A percentile compares a stretch with the other conserved stretches of the same genome.
Conservation (phyloP, 2,797 vertebrate species). For the Rhadinocentrus ornatus region DNA sequence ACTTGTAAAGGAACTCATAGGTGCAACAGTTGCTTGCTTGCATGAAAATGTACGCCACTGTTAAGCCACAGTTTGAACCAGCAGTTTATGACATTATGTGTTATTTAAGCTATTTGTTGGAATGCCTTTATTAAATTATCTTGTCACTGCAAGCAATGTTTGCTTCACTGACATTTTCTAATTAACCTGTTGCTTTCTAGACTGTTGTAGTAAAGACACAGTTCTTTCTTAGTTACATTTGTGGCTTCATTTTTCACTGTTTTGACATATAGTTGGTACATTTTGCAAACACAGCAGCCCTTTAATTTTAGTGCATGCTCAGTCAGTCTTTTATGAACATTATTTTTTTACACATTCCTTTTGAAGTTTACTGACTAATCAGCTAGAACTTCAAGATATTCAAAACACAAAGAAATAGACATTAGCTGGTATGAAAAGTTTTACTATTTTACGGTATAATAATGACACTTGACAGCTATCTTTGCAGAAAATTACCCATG, state of each 20-base stretch:
- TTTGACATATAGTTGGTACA: conserved; percentile 27
- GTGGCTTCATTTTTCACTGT: conserved; percentile 18
- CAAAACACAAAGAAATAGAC: conserved; percentile 9
- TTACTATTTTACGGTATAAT: conserved; percentile 29
- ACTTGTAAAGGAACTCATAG: neutral
- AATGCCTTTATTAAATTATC: too few species aligned
- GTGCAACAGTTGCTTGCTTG: neutral
- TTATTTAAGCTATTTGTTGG: neutral
- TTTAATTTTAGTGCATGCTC: conserved; percentile 7
- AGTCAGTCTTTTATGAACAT: conserved; percentile 9
- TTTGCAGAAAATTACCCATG: conserved; percentile 26
- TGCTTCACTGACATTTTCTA: neutral
- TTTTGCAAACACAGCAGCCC: conserved; percentile 36
- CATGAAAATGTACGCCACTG: neutral
- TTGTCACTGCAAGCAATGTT: neutral
- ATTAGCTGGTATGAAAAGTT: conserved; percentile 17
- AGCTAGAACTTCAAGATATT: conserved; percentile 29
- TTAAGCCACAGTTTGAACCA: neutral
- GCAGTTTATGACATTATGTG: conserved; percentile 5
- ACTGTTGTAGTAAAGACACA: conserved; percentile 16
- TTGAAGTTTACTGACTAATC: conserved; percentile 17
- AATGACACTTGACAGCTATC: conserved; percentile 26
- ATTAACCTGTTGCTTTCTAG: conserved; percentile 9
- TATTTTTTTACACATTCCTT: conserved; percentile 2
- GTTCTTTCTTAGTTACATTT: conserved; percentile 26